A percentile compares a stretch with the other conserved stretches of the same genome.
phyloP scores from a whole-genome alignment of 23 tunicate species.

The Diplosoma virens region DNA sequence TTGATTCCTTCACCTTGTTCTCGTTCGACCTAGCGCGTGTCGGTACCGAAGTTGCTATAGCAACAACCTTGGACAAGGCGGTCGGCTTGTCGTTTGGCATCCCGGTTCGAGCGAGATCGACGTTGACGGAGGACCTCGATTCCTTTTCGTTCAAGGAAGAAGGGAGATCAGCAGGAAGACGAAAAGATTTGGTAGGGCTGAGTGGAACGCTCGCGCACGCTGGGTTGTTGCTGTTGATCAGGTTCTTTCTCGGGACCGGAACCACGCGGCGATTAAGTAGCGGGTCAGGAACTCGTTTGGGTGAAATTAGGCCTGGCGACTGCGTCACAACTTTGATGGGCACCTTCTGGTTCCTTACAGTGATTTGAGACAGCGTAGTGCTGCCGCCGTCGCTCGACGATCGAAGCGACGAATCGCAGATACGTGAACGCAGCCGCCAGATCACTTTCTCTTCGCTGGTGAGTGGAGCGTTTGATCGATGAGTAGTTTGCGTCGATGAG shows the following conservation, averaged over 20 bases:
- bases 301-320: constrained; percentile 52
- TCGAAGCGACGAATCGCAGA: constrained; percentile 20
- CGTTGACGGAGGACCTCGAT: background rate
- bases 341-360: constrained; percentile 15
- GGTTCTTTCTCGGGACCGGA: background rate
- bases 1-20: constrained; percentile 1
- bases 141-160: background rate
- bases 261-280: background rate
- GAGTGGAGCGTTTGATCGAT: constrained; percentile 3
- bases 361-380: constrained; percentile 33
- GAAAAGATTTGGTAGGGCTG: background rate
- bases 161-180: background rate
- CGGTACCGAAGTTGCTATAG: constrained; percentile 62
- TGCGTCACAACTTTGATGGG: constrained; percentile 64
- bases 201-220: background rate
- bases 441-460: constrained; percentile 80
- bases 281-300: constrained; percentile 36
- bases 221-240: background rate
- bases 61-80: constrained; percentile 61
- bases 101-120: background rate
- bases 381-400: background rate
- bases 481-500: constrained; percentile 78
- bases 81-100: background rate
- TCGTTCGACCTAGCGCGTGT: constrained; percentile 41
- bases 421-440: constrained; percentile 74